Evolutionary conservation across 2,888 invertebrate genomes (phyloP), one percentile per base, ranked within the genome.

Genomic region (Drosophila lutescens): DNA sequence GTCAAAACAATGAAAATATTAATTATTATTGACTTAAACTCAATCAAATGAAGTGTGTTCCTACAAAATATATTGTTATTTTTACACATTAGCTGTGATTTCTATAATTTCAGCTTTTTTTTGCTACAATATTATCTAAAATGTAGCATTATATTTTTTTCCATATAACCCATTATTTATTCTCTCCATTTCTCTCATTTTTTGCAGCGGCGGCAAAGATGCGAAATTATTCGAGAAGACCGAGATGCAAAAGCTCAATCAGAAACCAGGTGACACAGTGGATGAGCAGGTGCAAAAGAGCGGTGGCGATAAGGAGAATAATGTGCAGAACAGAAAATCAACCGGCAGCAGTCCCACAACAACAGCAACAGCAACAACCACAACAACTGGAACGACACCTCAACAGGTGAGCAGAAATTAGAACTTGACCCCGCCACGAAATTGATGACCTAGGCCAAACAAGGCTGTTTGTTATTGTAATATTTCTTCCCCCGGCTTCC

Each of bases 141-240:
- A 43, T 43, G 2, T 20, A 12, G 43, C 20, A 17, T 10, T n/a
- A 12, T 10, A 2, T 17, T 20, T 44, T 0, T 23, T 12, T 13
- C 32, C 34, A 20, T 8, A 17, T 4, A 26, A 34, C 9, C 23
- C 34, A 49, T 43, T 71, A 40, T 34, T 32, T 17, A 20, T 34
- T n/a, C 10, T n/a, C 4, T n/a, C 10, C 15, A 36, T 30, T 40
- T 66, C 23, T 43, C 12, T 26, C 10, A 32, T 43, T 10, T 56
- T 43, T 65, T 85, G 49, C 55, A 86, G 86, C 68, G 83, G 86
- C 68, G 89, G 83, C 78, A 88, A 88, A 74, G 89, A 85, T 76
- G 86, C 88, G 57, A 84, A 78, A 65, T 67, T 88, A 15, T 83
- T 83, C 68, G 87, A 86, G 5, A 86, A 76, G 63, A 50, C 55